phyloP scores from a whole-genome alignment of 2,888 invertebrate species.

The Oligia fasciuncula region DNA sequence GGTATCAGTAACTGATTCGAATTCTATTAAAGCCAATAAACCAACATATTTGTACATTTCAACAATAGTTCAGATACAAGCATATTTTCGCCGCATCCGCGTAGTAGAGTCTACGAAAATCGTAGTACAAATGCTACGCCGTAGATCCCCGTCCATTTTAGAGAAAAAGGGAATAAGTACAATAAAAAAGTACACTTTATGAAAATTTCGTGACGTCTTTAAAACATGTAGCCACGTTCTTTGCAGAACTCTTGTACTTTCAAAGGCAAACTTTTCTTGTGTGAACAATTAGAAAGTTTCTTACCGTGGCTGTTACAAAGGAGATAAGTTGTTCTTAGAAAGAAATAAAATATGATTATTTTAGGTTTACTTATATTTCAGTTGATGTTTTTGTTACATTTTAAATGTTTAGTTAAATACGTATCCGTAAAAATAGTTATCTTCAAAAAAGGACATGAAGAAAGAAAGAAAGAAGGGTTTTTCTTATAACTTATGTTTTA shows the following conservation, averaged over 20 bases:
- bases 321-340: conserved; percentile 4
- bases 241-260: conserved; percentile 22
- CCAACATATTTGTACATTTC: too few relatives aligned
- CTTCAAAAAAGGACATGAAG: neutral
- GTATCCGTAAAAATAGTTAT: neutral
- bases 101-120: conserved; percentile 21
- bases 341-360: conserved; percentile 2
- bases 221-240: neutral
- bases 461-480: too few relatives aligned
- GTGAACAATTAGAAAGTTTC: conserved; percentile 53
- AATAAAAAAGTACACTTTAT: neutral
- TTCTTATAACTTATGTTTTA: too few relatives aligned
- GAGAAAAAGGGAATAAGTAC: neutral
- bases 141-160: neutral
- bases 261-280: conserved; percentile 41
- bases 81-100: neutral
- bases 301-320: conserved; percentile 4
- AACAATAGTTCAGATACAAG: neutral
- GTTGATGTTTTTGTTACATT: neutral
- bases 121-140: conserved; percentile 1
- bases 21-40: neutral
- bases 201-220: conserved; percentile 16
- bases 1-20: neutral
- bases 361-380: neutral
- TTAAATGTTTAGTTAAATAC: neutral